phyloP scores from a whole-genome alignment of 2,797 vertebrate genomes.

The Chaenodraco wilsoni region DNA sequence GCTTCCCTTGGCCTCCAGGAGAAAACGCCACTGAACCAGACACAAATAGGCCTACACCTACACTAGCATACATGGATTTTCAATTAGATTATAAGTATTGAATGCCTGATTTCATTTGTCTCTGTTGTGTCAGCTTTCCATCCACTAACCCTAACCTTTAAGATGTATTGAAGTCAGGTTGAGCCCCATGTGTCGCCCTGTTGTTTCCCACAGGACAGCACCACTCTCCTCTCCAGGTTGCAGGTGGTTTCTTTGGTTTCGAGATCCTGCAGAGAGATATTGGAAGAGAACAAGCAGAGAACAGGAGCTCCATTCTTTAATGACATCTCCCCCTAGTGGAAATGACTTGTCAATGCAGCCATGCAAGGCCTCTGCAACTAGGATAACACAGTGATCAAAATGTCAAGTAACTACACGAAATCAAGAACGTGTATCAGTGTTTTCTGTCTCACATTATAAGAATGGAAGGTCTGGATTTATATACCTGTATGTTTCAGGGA shows the following conservation, averaged over 20 bases:
- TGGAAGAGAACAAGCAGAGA: not conserved
- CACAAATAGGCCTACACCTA: slow-evolving; percentile 7
- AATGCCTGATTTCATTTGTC: not conserved
- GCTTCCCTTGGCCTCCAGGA: too few species aligned
- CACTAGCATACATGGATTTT: not conserved
- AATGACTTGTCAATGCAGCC: slow-evolving; percentile 17
- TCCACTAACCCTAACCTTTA: not conserved
- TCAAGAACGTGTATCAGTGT: not conserved
- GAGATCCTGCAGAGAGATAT: not conserved
- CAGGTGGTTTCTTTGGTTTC: slow-evolving; percentile 17
- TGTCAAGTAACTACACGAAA: not conserved
- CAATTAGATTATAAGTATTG: not conserved
- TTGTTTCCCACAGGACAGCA: too few species aligned
- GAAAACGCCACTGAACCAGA: not conserved
- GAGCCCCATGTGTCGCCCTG: too few species aligned
- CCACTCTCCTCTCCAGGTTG: not conserved
- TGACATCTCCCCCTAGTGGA: slow-evolving; percentile 63
- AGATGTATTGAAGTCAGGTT: not conserved
- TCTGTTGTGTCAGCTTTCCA: not conserved
- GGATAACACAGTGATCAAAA: not conserved
- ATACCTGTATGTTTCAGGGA: not conserved
- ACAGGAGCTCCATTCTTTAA: not conserved
- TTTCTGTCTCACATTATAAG: not conserved
- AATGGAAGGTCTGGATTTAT: not conserved
- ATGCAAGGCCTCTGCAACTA: not conserved